Evolutionary conservation across 1,140 invertebrate genomes (phyloP).

Genomic region (Bombyx mori): DNA sequence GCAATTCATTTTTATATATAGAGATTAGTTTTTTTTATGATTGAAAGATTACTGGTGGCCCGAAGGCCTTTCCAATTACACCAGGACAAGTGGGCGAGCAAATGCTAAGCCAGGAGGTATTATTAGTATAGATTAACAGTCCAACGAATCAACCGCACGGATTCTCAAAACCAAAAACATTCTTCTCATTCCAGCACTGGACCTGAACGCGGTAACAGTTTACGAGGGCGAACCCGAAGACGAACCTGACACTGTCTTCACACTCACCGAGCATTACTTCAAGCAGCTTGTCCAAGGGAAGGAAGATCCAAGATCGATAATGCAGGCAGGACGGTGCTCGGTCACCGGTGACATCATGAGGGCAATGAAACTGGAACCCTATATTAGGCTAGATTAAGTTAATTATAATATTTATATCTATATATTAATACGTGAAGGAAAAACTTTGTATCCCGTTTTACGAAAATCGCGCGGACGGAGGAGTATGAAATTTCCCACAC

Average conservation of each 20-base stretch:
- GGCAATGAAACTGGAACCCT: slow-evolving; percentile 68
- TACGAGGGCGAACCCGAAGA: slow-evolving; percentile 61
- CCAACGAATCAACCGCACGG: neutral
- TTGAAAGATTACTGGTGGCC: no score
- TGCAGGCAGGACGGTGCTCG: slow-evolving; percentile 63
- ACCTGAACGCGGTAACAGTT: slow-evolving; percentile 56
- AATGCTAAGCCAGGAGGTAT: no score
- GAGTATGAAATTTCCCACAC: no score
- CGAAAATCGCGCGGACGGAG: no score
- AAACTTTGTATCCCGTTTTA: no score
- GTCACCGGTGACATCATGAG: slow-evolving; percentile 67
- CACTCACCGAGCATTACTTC: slow-evolving; percentile 59
- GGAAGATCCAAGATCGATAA: slow-evolving; percentile 50
- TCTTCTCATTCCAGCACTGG: slow-evolving; percentile 47
- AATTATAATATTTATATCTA: no score
- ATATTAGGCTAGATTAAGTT: slow-evolving; percentile 53
- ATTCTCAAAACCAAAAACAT: neutral
- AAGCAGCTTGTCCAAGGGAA: slow-evolving; percentile 52
- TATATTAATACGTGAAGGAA: no score
- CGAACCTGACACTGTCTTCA: slow-evolving; percentile 63
- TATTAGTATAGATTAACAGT: no score
- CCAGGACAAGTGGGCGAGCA: no score
- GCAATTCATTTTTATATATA: no score
- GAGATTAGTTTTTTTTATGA: no score
- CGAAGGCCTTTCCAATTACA: no score